Evolutionary conservation across 2,888 invertebrate genomes (phyloP), one percentile per base, ranked within the genome.

Genomic region (Leptinotarsa peninsularis): DNA sequence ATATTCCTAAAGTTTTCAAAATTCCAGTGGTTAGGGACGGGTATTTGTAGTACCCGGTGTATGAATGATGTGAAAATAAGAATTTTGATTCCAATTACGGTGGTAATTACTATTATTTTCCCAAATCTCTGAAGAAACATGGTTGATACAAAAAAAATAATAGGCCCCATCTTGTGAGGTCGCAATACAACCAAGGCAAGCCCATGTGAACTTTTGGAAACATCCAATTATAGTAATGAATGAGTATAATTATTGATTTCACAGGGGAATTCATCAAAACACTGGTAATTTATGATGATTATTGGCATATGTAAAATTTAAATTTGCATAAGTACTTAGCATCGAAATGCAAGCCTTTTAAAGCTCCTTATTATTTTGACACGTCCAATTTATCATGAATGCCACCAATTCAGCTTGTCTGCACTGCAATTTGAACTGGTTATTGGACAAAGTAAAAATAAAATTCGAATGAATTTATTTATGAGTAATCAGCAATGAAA

Each of bases 301-400:
- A 63, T 63, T 33, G 43, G 63, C 63, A 43, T 63, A 63, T 63
- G 63, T 43, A 63, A 63, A 63, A 33, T 18, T 5, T 17, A 1
- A 63, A 63, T 63, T 63, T 63, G 63, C 63, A 63, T 63, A 63
- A 43, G 7, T 63, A 63, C 63, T 63, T 43, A 13, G 33, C 27
- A n/a, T 23, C 33, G 43, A 63, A 63, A 63, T 33, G 43, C 63
- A 18, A 43, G 43, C 63, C 27, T 58, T 58, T 58, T 21, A 18
- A 63, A 63, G 63, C 63, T n/a, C n/a, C 63, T 63, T 43, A 33
- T 63, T 33, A 63, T 43, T 63, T 63, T 63, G 63, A 63, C 63
- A 63, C 43, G 43, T 63, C 27, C 63, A 63, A 63, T 63, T 63
- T 63, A 63, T 63, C 33, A 33, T 63, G 27, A 63, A 63, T 18